Evolutionary conservation across 2,797 vertebrate species (phyloP).

Genomic region (Phrynocephalus forsythii): DNA sequence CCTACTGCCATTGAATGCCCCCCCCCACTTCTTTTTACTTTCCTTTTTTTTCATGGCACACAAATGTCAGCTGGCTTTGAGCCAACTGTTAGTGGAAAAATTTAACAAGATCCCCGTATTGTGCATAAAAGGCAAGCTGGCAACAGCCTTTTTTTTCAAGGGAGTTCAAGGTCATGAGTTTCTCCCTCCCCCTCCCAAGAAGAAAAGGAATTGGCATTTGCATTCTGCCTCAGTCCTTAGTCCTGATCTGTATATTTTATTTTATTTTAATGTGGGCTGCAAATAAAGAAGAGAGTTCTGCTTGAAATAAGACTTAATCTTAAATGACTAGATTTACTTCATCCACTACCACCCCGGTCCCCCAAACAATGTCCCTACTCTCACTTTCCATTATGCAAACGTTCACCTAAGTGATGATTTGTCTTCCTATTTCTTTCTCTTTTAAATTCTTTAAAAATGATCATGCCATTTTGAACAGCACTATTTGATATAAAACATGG

Average conservation of each 20-base stretch:
- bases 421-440: conserved; percentile 34
- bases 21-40: background rate
- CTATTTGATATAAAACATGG: background rate
- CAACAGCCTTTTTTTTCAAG: conserved; percentile 5
- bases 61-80: conserved; percentile 27
- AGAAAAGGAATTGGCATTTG: conserved; percentile 33
- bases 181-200: no score
- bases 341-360: no score
- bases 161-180: conserved; percentile 7
- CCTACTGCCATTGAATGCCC: background rate
- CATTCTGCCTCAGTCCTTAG: conserved; percentile 40
- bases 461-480: conserved; percentile 28
- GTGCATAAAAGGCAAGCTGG: conserved; percentile 25
- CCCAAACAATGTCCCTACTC: conserved; percentile 36
- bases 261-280: background rate
- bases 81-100: background rate
- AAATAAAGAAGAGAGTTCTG: conserved; percentile 27
- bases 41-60: background rate
- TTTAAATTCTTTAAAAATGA: conserved; percentile 51
- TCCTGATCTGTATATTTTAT: conserved; percentile 15
- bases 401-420: conserved; percentile 54
- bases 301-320: conserved; percentile 40
- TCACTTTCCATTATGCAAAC: conserved; percentile 44
- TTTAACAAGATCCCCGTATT: conserved; percentile 12
- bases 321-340: conserved; percentile 30